Conservation (phyloP, 2,888 invertebrate species). For the Nezara viridula region DNA sequence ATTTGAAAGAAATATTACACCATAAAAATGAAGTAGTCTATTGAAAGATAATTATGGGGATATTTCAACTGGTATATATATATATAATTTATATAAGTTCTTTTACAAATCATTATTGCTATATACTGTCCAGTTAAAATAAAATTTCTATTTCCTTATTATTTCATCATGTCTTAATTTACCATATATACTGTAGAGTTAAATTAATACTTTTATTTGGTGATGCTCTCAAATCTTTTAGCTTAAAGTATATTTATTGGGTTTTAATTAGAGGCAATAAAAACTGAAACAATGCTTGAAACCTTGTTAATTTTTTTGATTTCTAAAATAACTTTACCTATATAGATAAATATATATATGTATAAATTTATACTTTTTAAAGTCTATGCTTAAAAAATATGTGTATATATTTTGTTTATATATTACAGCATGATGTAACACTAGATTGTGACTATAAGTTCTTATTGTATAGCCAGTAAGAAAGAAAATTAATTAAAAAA, state of each 20-base stretch:
- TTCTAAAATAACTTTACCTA: background rate
- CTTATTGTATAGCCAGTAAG: background rate
- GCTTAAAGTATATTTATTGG: background rate
- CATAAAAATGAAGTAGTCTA: too few relatives aligned
- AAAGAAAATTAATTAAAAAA: background rate
- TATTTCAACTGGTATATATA: too few relatives aligned
- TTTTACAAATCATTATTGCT: too few relatives aligned
- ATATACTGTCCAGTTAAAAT: too few relatives aligned
- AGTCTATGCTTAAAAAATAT: background rate
- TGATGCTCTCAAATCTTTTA: background rate
- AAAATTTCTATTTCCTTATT: too few relatives aligned
- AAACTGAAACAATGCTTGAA: background rate
- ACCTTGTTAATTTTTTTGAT: background rate
- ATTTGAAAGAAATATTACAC: too few relatives aligned
- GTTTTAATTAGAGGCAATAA: background rate
- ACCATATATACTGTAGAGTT: too few relatives aligned
- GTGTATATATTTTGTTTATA: background rate
- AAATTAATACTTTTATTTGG: background rate
- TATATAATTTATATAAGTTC: too few relatives aligned
- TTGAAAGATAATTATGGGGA: too few relatives aligned
- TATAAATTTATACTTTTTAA: background rate
- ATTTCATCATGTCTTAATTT: too few relatives aligned
- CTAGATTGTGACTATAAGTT: background rate
- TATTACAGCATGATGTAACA: background rate
- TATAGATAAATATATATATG: too few relatives aligned